Conservation (phyloP, 2,888 invertebrate genomes). For the Leptopilina myrica region DNA sequence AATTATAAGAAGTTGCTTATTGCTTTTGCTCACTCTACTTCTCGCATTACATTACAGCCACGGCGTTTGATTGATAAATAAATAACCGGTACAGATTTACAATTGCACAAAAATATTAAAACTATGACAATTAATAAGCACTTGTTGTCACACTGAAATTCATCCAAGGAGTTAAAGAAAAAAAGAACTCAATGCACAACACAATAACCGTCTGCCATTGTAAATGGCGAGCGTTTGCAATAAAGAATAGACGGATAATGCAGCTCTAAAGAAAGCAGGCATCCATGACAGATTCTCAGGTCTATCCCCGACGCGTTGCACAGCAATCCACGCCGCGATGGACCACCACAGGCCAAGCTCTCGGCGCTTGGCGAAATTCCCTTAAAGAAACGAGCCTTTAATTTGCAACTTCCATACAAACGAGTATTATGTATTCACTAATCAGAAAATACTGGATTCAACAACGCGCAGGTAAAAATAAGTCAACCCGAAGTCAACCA, state of each 20-base stretch:
- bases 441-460: not conserved
- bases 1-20: not conserved
- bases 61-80: not conserved
- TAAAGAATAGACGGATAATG: not conserved
- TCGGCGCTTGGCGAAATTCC: not conserved
- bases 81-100: not conserved
- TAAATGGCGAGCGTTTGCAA: slow-evolving; percentile 1
- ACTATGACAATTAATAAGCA: not conserved
- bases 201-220: slow-evolving; percentile 7
- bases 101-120: not conserved
- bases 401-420: not conserved
- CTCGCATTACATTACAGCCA: not conserved
- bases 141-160: not conserved
- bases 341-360: not conserved
- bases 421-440: slow-evolving; percentile 5
- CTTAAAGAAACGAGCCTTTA: not conserved
- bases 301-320: not conserved
- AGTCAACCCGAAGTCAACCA: not conserved
- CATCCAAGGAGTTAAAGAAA: not conserved
- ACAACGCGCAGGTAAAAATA: slow-evolving; percentile 8
- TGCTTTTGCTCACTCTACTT: not conserved
- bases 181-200: not conserved
- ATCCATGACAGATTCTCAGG: not conserved
- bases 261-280: not conserved
- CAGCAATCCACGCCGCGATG: slow-evolving; percentile 1